Percentiles rank a stretch among this genome's conserved stretches.
Evolutionary conservation across 2,797 vertebrate species (phyloP).

Genomic region (Macropodus opercularis): DNA sequence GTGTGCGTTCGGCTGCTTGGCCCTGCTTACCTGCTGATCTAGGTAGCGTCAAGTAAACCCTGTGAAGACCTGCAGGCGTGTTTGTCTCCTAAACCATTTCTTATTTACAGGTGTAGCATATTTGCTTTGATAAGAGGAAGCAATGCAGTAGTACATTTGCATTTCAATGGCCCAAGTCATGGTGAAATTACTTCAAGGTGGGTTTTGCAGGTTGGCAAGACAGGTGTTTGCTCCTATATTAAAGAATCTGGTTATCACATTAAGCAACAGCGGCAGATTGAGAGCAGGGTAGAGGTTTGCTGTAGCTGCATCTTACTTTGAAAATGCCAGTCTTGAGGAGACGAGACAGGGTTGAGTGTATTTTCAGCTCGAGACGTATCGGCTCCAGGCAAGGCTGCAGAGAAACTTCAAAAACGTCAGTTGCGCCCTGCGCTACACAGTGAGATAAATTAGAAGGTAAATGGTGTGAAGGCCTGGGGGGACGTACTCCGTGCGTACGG

Average conservation of each 20-base stretch:
- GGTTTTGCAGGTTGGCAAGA: conserved; percentile 34
- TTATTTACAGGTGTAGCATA: conserved; percentile 59
- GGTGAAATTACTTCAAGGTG: conserved; percentile 43
- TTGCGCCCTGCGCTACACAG: conserved; percentile 13
- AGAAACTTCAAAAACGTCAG: conserved; percentile 35
- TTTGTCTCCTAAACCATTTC: conserved; percentile 40
- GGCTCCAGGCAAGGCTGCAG: conserved; percentile 16
- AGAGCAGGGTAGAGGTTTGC: conserved; percentile 40
- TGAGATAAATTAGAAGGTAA: conserved; percentile 34
- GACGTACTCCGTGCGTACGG: conserved; percentile 13
- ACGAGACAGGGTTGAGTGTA: conserved; percentile 11
- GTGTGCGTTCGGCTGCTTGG: neutral
- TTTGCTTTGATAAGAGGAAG: conserved; percentile 54
- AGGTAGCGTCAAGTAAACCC: conserved; percentile 29
- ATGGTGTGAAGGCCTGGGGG: conserved; percentile 8
- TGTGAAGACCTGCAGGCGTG: conserved; percentile 36
- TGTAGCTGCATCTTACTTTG: conserved; percentile 36
- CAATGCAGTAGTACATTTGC: conserved; percentile 46
- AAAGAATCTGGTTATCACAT: conserved; percentile 54
- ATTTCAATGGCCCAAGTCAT: conserved; percentile 56
- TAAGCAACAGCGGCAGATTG: conserved; percentile 21
- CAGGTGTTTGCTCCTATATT: conserved; percentile 42
- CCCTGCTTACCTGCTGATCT: conserved; percentile 16
- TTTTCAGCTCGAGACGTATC: conserved; percentile 22
- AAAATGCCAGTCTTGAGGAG: conserved; percentile 30